Base-by-base conservation (phyloP, 2,888 invertebrate species). In the Cantharis lateralis region DNA sequence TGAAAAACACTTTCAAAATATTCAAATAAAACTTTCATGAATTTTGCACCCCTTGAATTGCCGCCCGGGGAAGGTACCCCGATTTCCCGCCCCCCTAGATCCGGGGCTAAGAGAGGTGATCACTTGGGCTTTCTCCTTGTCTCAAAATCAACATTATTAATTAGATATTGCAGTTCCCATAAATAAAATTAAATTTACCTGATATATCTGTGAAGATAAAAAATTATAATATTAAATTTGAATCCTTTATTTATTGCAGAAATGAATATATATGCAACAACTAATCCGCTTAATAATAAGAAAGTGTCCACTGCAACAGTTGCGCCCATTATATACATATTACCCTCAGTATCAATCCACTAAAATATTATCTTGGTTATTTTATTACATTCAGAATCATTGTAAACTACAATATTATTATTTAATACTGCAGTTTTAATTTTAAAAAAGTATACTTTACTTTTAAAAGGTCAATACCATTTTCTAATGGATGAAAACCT, bases 281-380 rank as follows among this genome's bases (percentile, higher is more conserved):
- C 85, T 62, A 93, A 84, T 3, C 93, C 93, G 81, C 92, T 91
- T 81, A 93, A 85, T 20, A 91, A 85, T 83, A 93, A 92, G 85
- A 93, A 93, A 0, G 92, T 91, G 77, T 93, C 93, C 0, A 93
- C 93, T 2, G 81, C 74, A 16, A 82, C 76, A 5, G 78, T 78
- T 9, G 79, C 82, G 4, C 79, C 80, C 10, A 80, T 66, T 11
- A 81, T 72, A 32, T 78, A 78, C 80, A 81, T 82, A 26, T 76
- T 80, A 20, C 75, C 71, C 4, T 66, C 64, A 11, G 74, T 61
- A 2, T 69, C 15, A 15, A 73, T 77, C 77, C 81, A 81, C 81
- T 81, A 68, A 71, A 81, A 80, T 13, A 15, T 24, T 10, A 15
- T 20, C 5, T 13, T 64, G 9, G 7, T 48, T 48, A 48, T 48